phyloP scores from a whole-genome alignment of 2,797 vertebrate genomes.

The Synaphobranchus kaupii region DNA sequence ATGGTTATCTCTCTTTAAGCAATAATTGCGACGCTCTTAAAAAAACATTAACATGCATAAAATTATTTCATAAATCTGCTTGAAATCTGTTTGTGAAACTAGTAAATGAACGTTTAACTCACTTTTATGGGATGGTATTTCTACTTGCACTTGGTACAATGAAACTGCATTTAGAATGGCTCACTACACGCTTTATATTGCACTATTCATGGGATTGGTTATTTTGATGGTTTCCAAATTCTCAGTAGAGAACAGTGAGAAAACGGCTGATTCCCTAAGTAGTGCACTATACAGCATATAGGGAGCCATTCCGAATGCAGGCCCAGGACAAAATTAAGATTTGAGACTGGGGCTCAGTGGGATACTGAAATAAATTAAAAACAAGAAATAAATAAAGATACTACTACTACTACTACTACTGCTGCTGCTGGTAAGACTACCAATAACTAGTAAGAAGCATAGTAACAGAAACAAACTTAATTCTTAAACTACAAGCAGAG shows the following conservation, averaged over 20 bases:
- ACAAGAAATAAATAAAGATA: not conserved
- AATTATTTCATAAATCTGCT: not conserved
- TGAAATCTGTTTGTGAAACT: not conserved
- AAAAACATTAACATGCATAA: not conserved
- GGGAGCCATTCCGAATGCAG: too few relatives aligned
- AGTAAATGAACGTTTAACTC: not conserved
- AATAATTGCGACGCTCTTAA: not conserved
- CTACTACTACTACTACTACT: not conserved
- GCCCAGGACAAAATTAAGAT: not conserved
- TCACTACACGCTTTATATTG: too few relatives aligned
- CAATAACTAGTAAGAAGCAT: not conserved
- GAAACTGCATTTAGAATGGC: not conserved
- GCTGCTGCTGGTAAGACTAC: not conserved
- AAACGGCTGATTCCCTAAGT: too few relatives aligned
- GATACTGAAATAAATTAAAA: slow-evolving; percentile 25
- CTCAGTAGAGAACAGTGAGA: too few relatives aligned
- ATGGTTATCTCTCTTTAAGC: not conserved
- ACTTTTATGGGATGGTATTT: not conserved
- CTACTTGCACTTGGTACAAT: not conserved
- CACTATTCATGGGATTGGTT: too few relatives aligned
- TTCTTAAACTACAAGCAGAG: slow-evolving; percentile 1
- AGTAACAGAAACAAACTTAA: not conserved
- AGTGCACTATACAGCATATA: too few relatives aligned
- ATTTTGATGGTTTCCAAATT: too few relatives aligned
- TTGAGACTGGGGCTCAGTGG: not conserved